Base-by-base conservation (phyloP, 1,140 invertebrate genomes). In the Drosophila mauritiana region DNA sequence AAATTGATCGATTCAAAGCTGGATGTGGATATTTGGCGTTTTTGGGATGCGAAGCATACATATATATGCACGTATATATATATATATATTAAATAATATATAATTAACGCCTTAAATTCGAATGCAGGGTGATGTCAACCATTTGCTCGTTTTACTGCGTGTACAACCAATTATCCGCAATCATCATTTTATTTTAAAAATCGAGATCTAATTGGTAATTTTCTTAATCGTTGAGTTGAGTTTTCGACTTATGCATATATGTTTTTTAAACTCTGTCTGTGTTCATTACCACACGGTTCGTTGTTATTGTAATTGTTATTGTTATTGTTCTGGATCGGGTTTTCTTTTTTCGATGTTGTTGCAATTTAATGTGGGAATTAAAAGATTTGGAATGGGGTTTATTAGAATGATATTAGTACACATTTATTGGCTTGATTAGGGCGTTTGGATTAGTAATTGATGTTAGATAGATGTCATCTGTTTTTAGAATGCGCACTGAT, bases 101-200 rank as follows among this genome's bases (percentile, higher is more conserved):
- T 8, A 31, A 31, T n/a, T 51, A 51, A 17, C 13, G 48, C 25
- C n/a, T 51, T 51, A 31, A 52, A 52, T 36, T 52, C 8, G 31
- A 11, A 11, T 34, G 17, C 15, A 36, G 31, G 36, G 49, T 34
- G 31, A 52, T 52, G 49, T 52, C 49, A 52, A 52, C 59, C 58
- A 39, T 61, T 40, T 34, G 20, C 40, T 82, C 54, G 39, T 85
- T 84, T 88, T 3, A 39, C 37, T 10, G 76, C 82, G 90, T 91
- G 90, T 81, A 85, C 90, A 91, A 91, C 90, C 90, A 91, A 91
- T 91, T 91, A 91, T 91, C 90, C 90, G 86, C 90, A 91, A 91
- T 91, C 90, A 91, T 91, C 90, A 91, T 91, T 70, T 88, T 85
- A 69, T 62, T 67, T 79, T 91, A 91, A 91, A 91, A 91, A 90